Evolutionary conservation across 2,113 vertebrate genomes (phyloP).

Genomic region (Parus major): DNA sequence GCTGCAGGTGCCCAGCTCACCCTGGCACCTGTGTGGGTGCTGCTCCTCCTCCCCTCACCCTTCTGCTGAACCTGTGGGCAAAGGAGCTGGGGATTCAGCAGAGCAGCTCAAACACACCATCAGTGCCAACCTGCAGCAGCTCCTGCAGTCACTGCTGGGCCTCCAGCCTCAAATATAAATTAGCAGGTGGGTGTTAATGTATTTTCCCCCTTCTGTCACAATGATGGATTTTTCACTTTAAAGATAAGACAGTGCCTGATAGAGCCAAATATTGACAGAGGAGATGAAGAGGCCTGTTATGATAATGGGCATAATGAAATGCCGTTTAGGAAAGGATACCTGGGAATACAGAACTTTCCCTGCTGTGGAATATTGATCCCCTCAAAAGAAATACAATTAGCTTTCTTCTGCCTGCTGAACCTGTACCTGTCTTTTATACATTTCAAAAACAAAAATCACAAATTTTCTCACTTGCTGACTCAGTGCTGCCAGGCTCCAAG

Average conservation of each 20-base stretch:
- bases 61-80: fast-evolving
- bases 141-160: not conserved
- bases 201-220: not conserved
- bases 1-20: not conserved
- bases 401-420: not conserved
- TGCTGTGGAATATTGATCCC: not conserved
- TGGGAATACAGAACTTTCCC: not conserved
- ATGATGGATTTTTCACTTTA: conserved; percentile 25
- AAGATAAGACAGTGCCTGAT: conserved; percentile 30
- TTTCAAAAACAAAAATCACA: not conserved
- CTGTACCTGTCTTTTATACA: not conserved
- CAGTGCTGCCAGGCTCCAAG: not conserved
- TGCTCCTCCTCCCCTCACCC: not conserved
- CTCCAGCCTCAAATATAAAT: not conserved
- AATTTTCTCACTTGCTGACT: not conserved
- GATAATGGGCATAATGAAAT: conserved; percentile 58
- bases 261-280: conserved; percentile 56
- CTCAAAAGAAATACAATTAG: not conserved
- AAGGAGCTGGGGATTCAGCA: fast-evolving
- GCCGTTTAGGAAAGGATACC: conserved; percentile 25
- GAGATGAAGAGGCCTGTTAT: conserved; percentile 50
- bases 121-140: not conserved
- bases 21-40: fast-evolving
- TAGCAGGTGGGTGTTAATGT: not conserved
- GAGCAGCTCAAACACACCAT: not conserved